phyloP scores from a whole-genome alignment of 1,140 invertebrate genomes.

The Platyscapa corneri region DNA sequence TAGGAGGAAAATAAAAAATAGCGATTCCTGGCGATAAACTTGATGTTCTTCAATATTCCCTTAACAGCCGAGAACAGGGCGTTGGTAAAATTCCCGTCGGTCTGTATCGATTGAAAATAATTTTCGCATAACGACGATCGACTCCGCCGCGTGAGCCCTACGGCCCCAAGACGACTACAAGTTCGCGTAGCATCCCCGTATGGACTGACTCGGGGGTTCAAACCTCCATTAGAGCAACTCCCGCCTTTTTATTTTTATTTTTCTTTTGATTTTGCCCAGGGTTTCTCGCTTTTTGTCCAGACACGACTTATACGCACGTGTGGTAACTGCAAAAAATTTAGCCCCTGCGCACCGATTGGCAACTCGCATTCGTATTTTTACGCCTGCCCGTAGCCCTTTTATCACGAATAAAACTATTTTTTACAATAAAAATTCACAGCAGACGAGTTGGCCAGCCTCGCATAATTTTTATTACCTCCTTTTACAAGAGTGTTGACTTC shows the following conservation, averaged over 20 bases:
- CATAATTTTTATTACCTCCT: too few species aligned
- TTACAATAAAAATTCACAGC: too few species aligned
- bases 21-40: conserved; percentile 14
- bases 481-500: too few species aligned
- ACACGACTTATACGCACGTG: not conserved
- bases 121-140: conserved; percentile 36
- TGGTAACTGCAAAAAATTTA: not conserved
- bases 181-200: not conserved
- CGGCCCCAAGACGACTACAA: not conserved
- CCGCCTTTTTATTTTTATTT: not conserved
- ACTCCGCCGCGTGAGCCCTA: not conserved
- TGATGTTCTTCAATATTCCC: conserved; percentile 21
- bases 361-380: not conserved
- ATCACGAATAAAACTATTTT: not conserved
- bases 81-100: conserved; percentile 3
- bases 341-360: not conserved
- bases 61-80: not conserved
- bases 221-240: conserved; percentile 9
- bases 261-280: not conserved
- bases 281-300: not conserved
- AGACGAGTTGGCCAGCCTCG: too few species aligned
- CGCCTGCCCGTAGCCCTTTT: not conserved
- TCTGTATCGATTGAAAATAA: conserved; percentile 32
- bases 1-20: not conserved
- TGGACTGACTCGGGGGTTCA: not conserved